Base-by-base conservation (phyloP, 2,113 vertebrate species). In the Vidua chalybeata region DNA sequence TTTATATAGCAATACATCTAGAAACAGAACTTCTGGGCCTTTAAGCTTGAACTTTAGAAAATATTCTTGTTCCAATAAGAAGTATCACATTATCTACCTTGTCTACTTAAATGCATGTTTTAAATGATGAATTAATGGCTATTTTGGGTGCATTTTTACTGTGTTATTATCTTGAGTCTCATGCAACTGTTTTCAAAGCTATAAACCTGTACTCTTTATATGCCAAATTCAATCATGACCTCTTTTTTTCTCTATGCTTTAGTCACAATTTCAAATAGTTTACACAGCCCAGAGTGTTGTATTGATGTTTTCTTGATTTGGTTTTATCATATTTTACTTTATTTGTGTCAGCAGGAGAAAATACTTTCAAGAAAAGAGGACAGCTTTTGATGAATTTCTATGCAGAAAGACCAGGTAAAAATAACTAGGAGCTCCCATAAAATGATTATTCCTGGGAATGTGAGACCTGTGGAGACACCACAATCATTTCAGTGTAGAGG, bases 61-160 rank as follows among this genome's bases (percentile, higher is more conserved):
- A 85, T 74, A 74, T 63, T 67, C 45, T 52, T 31, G 3, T 88
- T 96, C 27, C 59, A 94, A 49, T 84, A 37, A 93, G 58, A 88
- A 83, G 13, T 56, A 56, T 88, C 71, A 35, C 28, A 33, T 86
- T 91, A 86, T 96, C 85, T 95, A 88, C 91, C 82, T 96, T 94
- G 52, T 90, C 87, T 83, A 37, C 48, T 74, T 90, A 84, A 91
- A 88, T 30, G 64, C 19, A 10, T 54, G 52, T 78, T 95, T n/a
- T 41, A 80, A 86, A 56, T 96, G 93, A 96, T 68, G 68, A 55
- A 96, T 96, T 81, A 74, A 55, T 41, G 51, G 61, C 45, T 97
- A 94, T 95, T 96, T 92, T 90, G 28, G n/a, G 41, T 84, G 48
- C 59, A 81, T 92, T 96, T 94, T 96, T 92, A 67, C 87, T 63